Evolutionary conservation across 2,888 invertebrate genomes (phyloP).

Genomic region (Lasioglossum lativentre): DNA sequence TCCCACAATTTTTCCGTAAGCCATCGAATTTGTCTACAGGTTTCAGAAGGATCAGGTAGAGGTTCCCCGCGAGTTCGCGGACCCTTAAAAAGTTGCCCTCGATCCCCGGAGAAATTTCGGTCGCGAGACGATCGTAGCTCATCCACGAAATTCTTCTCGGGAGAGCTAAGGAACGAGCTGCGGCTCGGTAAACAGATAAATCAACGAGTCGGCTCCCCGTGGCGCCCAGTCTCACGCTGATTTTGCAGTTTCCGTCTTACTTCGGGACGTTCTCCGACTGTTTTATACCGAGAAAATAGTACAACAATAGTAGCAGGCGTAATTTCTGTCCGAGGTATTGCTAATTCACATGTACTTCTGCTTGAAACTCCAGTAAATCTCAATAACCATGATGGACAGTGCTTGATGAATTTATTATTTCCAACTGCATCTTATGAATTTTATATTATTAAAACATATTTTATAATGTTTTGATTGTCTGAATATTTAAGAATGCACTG

Average conservation of each 20-base stretch:
- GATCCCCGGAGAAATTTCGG: conserved; percentile 44
- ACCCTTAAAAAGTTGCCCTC: conserved; percentile 31
- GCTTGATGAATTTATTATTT: background rate
- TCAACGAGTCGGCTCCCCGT: conserved; percentile 65
- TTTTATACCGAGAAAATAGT: background rate
- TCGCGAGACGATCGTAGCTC: conserved; percentile 38
- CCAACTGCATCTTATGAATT: too few relatives aligned
- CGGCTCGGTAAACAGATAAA: conserved; percentile 77
- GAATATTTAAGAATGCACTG: too few relatives aligned
- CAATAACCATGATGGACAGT: background rate
- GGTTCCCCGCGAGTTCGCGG: conserved; percentile 16
- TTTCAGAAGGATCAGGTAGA: background rate
- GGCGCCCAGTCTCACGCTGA: conserved; percentile 66
- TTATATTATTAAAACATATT: too few relatives aligned
- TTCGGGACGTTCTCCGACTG: background rate
- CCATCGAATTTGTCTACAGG: conserved; percentile 3
- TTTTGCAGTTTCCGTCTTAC: conserved; percentile 68
- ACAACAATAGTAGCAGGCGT: background rate
- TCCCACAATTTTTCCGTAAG: background rate
- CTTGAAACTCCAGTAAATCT: background rate
- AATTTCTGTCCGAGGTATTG: background rate
- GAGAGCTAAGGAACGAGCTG: conserved; percentile 14
- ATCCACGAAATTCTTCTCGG: conserved; percentile 55
- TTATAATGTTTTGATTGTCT: too few relatives aligned
- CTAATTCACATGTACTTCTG: background rate